Percentiles rank a stretch among this genome's conserved stretches.
These are phyloP conservation scores for Eumeta japonica DNA, from an alignment of 1,140 invertebrate genomes.

Conservation along the genomic window DNA sequence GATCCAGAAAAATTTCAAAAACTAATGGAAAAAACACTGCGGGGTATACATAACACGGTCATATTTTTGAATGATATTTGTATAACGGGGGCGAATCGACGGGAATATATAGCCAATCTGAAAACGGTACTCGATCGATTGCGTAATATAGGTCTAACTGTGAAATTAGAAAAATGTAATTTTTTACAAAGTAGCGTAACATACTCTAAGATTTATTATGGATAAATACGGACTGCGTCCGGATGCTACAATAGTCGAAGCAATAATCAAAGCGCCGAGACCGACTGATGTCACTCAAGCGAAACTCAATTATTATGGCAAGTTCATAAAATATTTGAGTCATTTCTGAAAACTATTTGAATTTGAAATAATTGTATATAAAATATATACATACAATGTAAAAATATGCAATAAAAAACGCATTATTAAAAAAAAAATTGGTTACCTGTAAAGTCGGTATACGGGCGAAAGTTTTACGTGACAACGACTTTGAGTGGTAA, in stretches of 20 bases:
- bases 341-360: too few species aligned
- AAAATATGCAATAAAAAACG: too few species aligned
- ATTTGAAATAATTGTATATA: too few species aligned
- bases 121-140: slow-evolving; percentile 13
- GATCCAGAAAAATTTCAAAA: slow-evolving; percentile 17
- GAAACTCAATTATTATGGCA: too few species aligned
- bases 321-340: too few species aligned
- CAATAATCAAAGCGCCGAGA: slow-evolving; percentile 28
- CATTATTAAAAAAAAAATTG: too few species aligned
- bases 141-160: slow-evolving; percentile 4
- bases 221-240: slow-evolving; percentile 26
- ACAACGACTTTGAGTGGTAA: too few species aligned
- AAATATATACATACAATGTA: too few species aligned
- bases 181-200: slow-evolving; percentile 15
- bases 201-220: slow-evolving; percentile 36
- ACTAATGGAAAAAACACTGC: slow-evolving; percentile 4
- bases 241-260: slow-evolving; percentile 26
- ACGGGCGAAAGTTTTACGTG: too few species aligned
- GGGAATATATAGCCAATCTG: slow-evolving; percentile 13
- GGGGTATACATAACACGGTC: neutral
- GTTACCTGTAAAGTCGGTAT: too few species aligned
- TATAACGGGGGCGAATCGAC: slow-evolving; percentile 8
- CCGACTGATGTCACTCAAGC: slow-evolving; percentile 29
- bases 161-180: slow-evolving; percentile 14
- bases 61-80: slow-evolving; percentile 14